Conservation (phyloP, 2,888 invertebrate species). For the Actias luna region DNA sequence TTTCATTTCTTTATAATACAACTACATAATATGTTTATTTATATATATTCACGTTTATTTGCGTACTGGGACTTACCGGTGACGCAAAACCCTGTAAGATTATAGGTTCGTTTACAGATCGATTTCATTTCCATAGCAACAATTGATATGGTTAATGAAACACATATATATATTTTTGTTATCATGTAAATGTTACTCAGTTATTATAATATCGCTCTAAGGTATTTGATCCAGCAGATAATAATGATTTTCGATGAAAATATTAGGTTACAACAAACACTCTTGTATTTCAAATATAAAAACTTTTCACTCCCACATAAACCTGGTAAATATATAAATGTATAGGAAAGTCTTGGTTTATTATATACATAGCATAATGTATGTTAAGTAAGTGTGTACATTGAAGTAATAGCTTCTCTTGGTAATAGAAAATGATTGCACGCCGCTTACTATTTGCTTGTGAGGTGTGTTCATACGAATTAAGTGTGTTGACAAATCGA, state of each 20-base stretch:
- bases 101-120: conserved; percentile 4
- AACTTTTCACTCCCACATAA: neutral
- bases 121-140: neutral
- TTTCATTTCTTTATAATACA: conserved; percentile 2
- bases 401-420: neutral
- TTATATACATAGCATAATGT: neutral
- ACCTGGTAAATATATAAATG: neutral
- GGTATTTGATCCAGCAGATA: no score
- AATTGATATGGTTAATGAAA: no score
- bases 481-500: neutral
- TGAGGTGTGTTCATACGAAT: neutral
- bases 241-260: no score
- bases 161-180: no score
- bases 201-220: no score
- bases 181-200: no score
- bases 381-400: neutral
- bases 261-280: no score
- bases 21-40: neutral
- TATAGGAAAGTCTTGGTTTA: neutral
- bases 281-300: no score
- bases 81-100: conserved; percentile 7
- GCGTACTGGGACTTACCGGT: conserved; percentile 15
- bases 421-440: neutral
- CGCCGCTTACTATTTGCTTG: neutral
- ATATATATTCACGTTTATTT: conserved; percentile 2